Base-by-base conservation (phyloP, 2,888 invertebrate genomes). In the Drosophila multiciliata region DNA sequence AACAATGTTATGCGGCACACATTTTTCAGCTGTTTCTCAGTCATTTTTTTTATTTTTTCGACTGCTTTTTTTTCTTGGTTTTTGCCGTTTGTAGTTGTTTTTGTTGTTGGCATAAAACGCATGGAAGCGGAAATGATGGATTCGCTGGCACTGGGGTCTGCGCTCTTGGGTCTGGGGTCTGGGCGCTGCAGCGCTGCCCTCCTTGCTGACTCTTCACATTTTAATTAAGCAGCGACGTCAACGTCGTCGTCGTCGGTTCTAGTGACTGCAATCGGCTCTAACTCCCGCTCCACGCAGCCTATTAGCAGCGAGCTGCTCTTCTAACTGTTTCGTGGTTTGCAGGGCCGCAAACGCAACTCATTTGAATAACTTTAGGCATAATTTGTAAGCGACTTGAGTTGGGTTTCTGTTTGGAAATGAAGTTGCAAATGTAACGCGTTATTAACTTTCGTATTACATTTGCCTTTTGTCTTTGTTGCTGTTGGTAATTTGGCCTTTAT, bases 41-140 rank as follows among this genome's bases (percentile, higher is more conserved):
- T 86, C 65, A 59, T 63, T 74, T 63, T 55, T 36, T 32, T 49
- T 40, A 23, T 35, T 55, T 65, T 68, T 67, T 55, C 33, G 38
- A 53, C 42, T 60, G 60, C 57, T 45, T 63, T 54, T 57, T 58
- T 40, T 23, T 23, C 4, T 45, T 66, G 38, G 50, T 64, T 61
- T 49, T 65, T 75, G 75, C 80, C 40, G 5, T 57, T 42, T 42
- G 57, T 32, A 15, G 45, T 45, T 50, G 29, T 12, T 50, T 29
- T 17, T 49, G 50, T 29, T 50, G 69, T 66, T 80, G 82, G 82
- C 82, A 73, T 66, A 63, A 90, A 91, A 90, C 91, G 89, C 92
- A 92, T 91, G 92, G 91, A 92, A 92, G 92, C 92, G 92, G 92
- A 92, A 92, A 92, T 92, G 92, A 92, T 92, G 92, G 91, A 92